Conservation (phyloP, 2,888 invertebrate genomes). For the Loripinus fragilis region DNA sequence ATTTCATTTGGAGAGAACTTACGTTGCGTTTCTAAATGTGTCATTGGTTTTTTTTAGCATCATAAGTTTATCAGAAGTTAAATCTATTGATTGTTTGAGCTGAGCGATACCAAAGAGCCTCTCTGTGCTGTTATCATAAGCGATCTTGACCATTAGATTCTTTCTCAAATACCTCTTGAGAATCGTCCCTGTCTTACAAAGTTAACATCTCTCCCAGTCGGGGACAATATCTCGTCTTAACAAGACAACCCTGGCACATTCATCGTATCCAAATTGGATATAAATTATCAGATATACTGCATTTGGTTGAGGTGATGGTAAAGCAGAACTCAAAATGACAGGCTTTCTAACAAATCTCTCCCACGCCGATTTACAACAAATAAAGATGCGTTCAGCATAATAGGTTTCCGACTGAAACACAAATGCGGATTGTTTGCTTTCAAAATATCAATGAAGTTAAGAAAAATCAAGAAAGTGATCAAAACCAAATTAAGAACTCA, state of each 20-base stretch:
- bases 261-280: constrained; percentile 1
- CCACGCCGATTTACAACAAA: background rate
- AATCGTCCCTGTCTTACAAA: background rate
- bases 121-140: background rate
- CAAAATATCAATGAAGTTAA: background rate
- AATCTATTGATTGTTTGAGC: background rate
- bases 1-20: no score
- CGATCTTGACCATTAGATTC: background rate
- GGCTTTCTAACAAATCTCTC: background rate
- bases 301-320: background rate
- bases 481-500: no score
- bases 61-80: background rate
- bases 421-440: background rate
- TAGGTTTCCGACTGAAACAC: background rate
- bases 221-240: constrained; percentile 10
- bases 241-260: constrained; percentile 1
- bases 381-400: background rate
- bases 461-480: background rate
- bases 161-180: background rate
- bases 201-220: background rate
- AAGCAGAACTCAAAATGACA: background rate
- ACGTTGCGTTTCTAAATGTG: no score
- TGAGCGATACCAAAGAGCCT: background rate
- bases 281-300: constrained; percentile 9
- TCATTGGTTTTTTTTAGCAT: background rate